A percentile compares a stretch with the other conserved stretches of the same genome.
These are phyloP conservation scores for Oligia strigilis DNA, from an alignment of 2,888 invertebrate species.

Conservation along the genomic window DNA sequence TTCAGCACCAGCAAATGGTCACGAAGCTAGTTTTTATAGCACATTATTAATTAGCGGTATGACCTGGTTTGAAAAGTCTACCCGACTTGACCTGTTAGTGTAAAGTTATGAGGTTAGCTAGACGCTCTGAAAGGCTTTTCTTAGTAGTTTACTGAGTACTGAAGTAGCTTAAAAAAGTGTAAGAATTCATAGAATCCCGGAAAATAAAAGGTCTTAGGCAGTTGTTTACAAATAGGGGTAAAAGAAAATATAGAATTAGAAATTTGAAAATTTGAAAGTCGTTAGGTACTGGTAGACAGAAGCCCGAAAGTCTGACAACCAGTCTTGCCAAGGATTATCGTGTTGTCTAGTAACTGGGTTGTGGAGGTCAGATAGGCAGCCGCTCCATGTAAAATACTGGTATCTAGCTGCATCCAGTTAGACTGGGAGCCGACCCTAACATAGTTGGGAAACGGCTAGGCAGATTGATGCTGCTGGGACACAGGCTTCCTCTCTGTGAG, in stretches of 20 bases:
- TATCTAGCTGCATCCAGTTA: no score
- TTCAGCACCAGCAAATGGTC: neutral
- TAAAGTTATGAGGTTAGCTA: neutral
- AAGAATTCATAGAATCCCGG: neutral
- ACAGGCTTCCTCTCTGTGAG: no score
- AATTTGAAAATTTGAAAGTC: no score
- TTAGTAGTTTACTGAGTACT: neutral
- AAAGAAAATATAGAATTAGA: neutral
- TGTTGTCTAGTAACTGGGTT: no score
- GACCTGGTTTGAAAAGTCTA: slow-evolving; percentile 31
- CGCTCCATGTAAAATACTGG: no score
- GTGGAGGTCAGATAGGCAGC: no score
- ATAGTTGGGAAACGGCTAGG: no score
- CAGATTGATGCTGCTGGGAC: no score
- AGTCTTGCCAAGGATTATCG: no score
- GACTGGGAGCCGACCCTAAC: no score
- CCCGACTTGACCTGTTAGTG: neutral
- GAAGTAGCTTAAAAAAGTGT: neutral
- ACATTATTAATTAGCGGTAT: slow-evolving; percentile 27
- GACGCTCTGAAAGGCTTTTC: neutral
- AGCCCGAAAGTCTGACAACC: no score
- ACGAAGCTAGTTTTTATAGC: slow-evolving; percentile 7
- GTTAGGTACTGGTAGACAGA: no score
- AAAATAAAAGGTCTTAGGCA: neutral
- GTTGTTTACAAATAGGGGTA: neutral